Base-by-base conservation (phyloP, 2,888 invertebrate genomes). In the Linnaemya vulpina region DNA sequence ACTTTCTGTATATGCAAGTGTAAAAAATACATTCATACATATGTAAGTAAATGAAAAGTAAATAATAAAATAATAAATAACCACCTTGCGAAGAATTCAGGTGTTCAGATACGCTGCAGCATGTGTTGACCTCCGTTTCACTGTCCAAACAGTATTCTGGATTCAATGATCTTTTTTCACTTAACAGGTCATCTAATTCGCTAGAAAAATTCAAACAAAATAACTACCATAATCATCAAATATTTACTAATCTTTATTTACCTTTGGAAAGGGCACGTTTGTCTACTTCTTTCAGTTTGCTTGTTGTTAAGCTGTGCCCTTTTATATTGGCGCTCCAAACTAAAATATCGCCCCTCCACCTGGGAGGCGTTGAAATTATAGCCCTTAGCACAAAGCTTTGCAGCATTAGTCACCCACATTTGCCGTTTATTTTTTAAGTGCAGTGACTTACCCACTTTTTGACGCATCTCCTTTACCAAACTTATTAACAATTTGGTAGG, bases 21-120 rank as follows among this genome's bases (percentile, higher is more conserved):
- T 46, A 46, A 46, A 67, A 53, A 53, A 70, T 20, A 70, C 22
- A 70, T 20, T 53, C 22, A 70, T 53, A 53, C 30, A 30, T 30
- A 30, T 30, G 5, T 51, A 68, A 68, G 49, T 67, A 67, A 67
- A 67, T 67, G 49, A 67, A 67, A 67, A 46, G 22, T 68, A 68
- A 51, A 53, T 68, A 68, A 68, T 51, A 17, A 67, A 51, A 67
- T 51, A 68, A 68, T 68, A 68, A 67, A 67, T 35, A 49, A 67
- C 65, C 65, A 65, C 65, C 65, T 68, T 68, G 35, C n/a, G n/a
- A n/a, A n/a, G n/a, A n/a, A n/a, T n/a, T n/a, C n/a, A n/a, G n/a
- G n/a, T n/a, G n/a, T n/a, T n/a, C n/a, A n/a, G n/a, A n/a, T n/a
- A n/a, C n/a, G n/a, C n/a, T n/a, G n/a, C 49, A 51, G 67, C 20